These are phyloP conservation scores for Zaprionus vittiger DNA, from an alignment of 1,140 invertebrate genomes.

Conservation along the genomic window DNA sequence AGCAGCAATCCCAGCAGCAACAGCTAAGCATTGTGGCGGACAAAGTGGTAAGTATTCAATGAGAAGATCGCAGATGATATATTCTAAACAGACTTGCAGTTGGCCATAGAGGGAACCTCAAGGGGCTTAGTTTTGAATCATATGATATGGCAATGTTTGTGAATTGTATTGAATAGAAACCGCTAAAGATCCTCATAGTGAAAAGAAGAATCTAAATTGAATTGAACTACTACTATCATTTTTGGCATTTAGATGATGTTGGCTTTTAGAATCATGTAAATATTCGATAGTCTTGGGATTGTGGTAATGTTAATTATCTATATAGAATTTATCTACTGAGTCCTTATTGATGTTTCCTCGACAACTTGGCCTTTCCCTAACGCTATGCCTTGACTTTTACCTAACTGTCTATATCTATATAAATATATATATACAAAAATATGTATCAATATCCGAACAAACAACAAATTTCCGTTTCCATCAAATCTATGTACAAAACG, in stretches of 20 bases:
- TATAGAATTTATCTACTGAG: slow-evolving; percentile 25
- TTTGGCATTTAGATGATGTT: not conserved
- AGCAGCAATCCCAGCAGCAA: slow-evolving; percentile 68
- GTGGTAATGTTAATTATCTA: not conserved
- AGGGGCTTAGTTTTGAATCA: slow-evolving; percentile 31
- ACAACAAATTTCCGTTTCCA: slow-evolving; percentile 71
- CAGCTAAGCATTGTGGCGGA: slow-evolving; percentile 79
- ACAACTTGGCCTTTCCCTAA: slow-evolving; percentile 21
- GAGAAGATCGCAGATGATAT: slow-evolving; percentile 8
- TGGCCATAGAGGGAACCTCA: slow-evolving; percentile 18
- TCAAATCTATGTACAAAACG: slow-evolving; percentile 50
- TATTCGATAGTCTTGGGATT: not conserved
- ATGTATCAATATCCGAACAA: slow-evolving; percentile 44
- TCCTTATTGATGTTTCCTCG: slow-evolving; percentile 35
- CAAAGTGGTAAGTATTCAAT: slow-evolving; percentile 77
- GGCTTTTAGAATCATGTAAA: not conserved
- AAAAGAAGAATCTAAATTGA: not conserved
- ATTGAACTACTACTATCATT: not conserved
- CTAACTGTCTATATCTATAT: slow-evolving; percentile 28
- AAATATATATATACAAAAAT: slow-evolving; percentile 34
- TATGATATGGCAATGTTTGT: slow-evolving; percentile 1
- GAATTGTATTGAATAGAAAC: not conserved
- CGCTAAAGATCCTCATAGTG: not conserved
- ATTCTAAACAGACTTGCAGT: slow-evolving; percentile 39
- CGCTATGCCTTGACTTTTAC: slow-evolving; percentile 31